Conservation (phyloP, 2,113 vertebrate species). For the Plectropomus leopardus region DNA sequence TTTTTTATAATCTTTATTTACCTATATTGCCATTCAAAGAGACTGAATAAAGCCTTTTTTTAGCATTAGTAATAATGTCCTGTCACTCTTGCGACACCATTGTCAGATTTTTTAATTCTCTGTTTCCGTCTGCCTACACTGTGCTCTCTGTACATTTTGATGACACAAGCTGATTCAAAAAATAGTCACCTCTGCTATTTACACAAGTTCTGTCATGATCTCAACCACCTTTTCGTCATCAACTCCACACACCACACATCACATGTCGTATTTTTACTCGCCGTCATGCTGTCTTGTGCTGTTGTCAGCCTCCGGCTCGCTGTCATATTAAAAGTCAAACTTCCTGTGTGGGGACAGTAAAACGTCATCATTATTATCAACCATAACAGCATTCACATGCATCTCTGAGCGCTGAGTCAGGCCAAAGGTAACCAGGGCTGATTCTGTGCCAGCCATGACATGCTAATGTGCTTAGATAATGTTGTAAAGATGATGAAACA, state of each 20-base stretch:
- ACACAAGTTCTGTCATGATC: slow-evolving; percentile 18
- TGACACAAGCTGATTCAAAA: slow-evolving; percentile 18
- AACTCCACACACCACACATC: background rate
- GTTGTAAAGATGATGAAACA: background rate
- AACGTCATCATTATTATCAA: background rate
- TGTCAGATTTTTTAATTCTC: background rate
- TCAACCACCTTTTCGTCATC: background rate
- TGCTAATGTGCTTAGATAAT: background rate
- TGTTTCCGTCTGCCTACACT: background rate
- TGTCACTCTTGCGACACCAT: slow-evolving; percentile 8
- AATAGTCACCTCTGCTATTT: slow-evolving; percentile 6
- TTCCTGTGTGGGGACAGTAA: background rate
- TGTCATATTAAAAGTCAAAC: background rate
- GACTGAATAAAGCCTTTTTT: background rate
- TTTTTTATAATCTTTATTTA: slow-evolving; percentile 51
- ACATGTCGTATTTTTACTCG: background rate
- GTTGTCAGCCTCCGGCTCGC: background rate
- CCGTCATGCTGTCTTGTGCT: background rate
- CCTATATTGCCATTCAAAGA: slow-evolving; percentile 32
- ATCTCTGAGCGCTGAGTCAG: background rate
- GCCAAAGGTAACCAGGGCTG: background rate
- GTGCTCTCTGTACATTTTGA: slow-evolving; percentile 7
- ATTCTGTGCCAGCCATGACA: background rate
- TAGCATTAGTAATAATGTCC: background rate
- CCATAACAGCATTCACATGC: background rate